Evolutionary conservation across 2,797 vertebrate species (phyloP), one percentile per base, ranked within the genome.

Genomic region (Catamblyrhynchus diadema): DNA sequence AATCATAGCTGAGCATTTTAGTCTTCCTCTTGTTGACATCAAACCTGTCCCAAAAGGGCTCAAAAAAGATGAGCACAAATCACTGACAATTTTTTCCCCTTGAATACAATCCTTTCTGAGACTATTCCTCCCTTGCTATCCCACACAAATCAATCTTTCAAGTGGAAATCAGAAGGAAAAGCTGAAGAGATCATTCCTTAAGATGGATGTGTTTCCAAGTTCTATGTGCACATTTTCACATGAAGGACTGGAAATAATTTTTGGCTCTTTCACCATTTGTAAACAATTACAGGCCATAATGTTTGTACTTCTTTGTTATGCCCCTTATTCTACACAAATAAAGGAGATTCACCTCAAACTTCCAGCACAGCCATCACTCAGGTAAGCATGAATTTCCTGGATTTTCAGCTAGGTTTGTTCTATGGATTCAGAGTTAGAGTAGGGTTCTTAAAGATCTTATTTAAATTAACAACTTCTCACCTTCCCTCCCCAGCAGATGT

Each of bases 401-500:
- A 54, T 88, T 86, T 92, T 79, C 51, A 66, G 28, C 47, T 66
- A 72, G 35, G 41, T 65, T 93, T 83, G 15, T 59, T 91, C 62
- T 47, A 48, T 0, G 2, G 48, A 81, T 83, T 94, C 93, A 73
- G 82, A 81, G 59, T 37, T 79, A 69, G 33, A 44, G 50, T 42
- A 69, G 33, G 47, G 50, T 42, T 83, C 80, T 81, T 73, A 56
- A 81, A 82, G 83, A 77, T n/a, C 65, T 67, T 37, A 53, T 73
- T 85, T 82, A 95, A 96, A 89, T 92, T 85, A 95, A 72, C 74
- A 84, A 61, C 86, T 88, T 93, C 89, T 92, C 87, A 78, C 90
- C 80, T 94, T 71, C 85, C 70, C 91, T 80, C 61, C 54, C 75
- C 69, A 84, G 70, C 77, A 95, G 90, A 94, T 66, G 4, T 65